Conservation (phyloP, 2,797 vertebrate genomes). For the Presbytis comata region DNA sequence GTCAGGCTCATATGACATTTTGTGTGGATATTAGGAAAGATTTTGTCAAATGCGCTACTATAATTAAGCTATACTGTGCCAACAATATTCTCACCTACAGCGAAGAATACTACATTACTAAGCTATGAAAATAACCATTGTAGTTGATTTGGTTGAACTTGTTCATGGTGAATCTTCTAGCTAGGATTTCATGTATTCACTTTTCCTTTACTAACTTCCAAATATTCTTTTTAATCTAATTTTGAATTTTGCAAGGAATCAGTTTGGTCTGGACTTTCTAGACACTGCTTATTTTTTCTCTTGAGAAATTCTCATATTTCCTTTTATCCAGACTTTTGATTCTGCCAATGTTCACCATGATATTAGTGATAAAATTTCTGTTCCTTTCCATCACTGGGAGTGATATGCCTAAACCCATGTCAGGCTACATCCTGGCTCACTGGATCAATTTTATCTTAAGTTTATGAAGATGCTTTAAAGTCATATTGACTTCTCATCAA, state of each 20-base stretch:
- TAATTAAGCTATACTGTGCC: background rate
- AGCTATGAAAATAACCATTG: background rate
- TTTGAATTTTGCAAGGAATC: slow-evolving; percentile 40
- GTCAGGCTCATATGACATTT: background rate
- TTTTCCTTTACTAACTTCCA: background rate
- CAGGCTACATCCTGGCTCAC: background rate
- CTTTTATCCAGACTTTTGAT: background rate
- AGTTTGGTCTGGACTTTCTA: background rate
- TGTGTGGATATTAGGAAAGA: slow-evolving; percentile 20
- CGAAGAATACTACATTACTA: background rate
- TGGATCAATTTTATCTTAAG: background rate
- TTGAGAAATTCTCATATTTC: too few species aligned
- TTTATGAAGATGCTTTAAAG: background rate
- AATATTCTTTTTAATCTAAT: background rate
- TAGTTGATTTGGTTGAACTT: slow-evolving; percentile 1
- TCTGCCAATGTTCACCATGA: background rate
- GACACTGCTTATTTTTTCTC: too few species aligned
- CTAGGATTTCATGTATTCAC: background rate
- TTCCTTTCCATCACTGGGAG: background rate
- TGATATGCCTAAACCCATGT: background rate
- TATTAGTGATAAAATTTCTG: background rate
- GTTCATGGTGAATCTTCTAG: background rate
- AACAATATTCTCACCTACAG: background rate
- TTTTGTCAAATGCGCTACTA: background rate
- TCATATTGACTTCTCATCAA: background rate